These are phyloP conservation scores for Pyrochroa serraticornis DNA, from an alignment of 2,888 invertebrate species.

Conservation along the genomic window DNA sequence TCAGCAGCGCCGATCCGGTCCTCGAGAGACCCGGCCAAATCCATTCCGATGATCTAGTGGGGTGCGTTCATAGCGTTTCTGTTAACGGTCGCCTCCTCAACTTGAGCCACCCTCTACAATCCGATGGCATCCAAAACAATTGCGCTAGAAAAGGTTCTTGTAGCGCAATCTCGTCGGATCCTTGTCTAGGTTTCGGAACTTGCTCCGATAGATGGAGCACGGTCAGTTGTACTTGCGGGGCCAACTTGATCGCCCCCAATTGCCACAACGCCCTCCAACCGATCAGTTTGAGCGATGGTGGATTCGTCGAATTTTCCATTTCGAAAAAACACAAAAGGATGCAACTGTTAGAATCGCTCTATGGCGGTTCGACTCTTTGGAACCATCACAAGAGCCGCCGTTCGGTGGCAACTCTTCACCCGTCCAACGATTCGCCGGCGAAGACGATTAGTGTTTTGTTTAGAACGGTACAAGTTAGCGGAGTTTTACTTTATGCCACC, in stretches of 20 bases:
- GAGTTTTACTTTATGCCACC: slow-evolving; percentile 83
- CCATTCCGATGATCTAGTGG: slow-evolving; percentile 90
- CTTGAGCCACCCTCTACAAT: slow-evolving; percentile 75
- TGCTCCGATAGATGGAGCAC: slow-evolving; percentile 88
- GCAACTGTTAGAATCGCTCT: slow-evolving; percentile 82
- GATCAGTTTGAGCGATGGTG: slow-evolving; percentile 77
- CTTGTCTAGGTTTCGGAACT: slow-evolving; percentile 69
- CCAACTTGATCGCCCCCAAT: slow-evolving; percentile 74
- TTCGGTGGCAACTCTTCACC: slow-evolving; percentile 19
- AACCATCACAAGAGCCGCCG: slow-evolving; percentile 41
- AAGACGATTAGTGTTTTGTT: slow-evolving; percentile 83
- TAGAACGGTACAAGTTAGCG: slow-evolving; percentile 77
- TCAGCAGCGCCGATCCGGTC: slow-evolving; percentile 83
- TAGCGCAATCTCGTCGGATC: slow-evolving; percentile 58
- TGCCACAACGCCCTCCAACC: slow-evolving; percentile 81
- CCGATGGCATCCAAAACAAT: slow-evolving; percentile 74
- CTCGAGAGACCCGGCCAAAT: slow-evolving; percentile 89
- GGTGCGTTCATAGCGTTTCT: slow-evolving; percentile 89
- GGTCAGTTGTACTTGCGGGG: slow-evolving; percentile 74
- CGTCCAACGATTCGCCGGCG: slow-evolving; percentile 57
- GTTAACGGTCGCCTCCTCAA: slow-evolving; percentile 86
- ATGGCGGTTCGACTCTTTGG: slow-evolving; percentile 77
- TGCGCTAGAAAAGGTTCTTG: slow-evolving; percentile 79
- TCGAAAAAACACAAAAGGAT: slow-evolving; percentile 86
- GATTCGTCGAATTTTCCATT: slow-evolving; percentile 77